Conservation (phyloP, 1,140 invertebrate species). For the Laodelphax striatellus region DNA sequence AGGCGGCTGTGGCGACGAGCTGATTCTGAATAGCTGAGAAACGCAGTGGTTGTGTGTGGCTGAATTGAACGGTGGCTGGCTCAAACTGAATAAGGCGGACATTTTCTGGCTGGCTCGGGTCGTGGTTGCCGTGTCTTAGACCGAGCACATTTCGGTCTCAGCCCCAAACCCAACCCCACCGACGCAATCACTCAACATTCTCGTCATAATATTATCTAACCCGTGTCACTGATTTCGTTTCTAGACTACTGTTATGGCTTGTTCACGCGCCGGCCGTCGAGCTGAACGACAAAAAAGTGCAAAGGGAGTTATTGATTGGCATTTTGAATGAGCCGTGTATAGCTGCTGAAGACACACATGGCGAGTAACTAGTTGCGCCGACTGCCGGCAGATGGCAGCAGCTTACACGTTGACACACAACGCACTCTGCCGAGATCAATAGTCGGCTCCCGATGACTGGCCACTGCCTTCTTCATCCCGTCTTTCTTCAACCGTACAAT, state of each 20-base stretch:
- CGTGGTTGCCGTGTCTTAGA: too few relatives aligned
- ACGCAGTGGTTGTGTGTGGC: too few relatives aligned
- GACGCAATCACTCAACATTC: too few relatives aligned
- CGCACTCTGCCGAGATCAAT: not conserved
- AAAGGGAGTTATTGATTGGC: slow-evolving; percentile 20
- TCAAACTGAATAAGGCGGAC: too few relatives aligned
- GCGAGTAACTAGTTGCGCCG: not conserved
- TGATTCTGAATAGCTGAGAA: too few relatives aligned
- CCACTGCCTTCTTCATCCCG: not conserved
- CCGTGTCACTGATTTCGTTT: too few relatives aligned
- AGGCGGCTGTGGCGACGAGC: too few relatives aligned
- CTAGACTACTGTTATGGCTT: not conserved
- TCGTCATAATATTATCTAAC: too few relatives aligned
- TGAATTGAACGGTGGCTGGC: too few relatives aligned
- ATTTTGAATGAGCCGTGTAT: slow-evolving; percentile 21
- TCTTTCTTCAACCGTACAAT: not conserved
- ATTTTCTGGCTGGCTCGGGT: too few relatives aligned
- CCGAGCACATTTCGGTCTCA: too few relatives aligned
- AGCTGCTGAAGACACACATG: slow-evolving; percentile 10
- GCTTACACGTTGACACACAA: not conserved
- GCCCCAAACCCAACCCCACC: too few relatives aligned
- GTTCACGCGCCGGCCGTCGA: not conserved
- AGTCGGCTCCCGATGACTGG: not conserved
- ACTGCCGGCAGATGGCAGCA: not conserved
- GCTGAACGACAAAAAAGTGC: slow-evolving; percentile 6